phyloP scores from a whole-genome alignment of 2,113 vertebrate genomes.

The Grammomys surdaster region DNA sequence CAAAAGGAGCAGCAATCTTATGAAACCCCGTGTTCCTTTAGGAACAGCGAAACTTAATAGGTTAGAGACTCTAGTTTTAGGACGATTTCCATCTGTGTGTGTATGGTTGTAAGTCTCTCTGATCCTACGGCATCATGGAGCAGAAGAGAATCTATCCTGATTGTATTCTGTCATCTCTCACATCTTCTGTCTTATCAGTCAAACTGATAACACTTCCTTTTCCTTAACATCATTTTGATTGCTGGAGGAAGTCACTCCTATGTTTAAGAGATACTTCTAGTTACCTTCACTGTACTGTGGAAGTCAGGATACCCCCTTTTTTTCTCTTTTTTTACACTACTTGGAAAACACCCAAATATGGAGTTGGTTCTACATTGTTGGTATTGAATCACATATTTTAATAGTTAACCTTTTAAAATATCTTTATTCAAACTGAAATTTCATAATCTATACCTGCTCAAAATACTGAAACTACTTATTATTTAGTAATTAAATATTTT shows the following conservation, averaged over 20 bases:
- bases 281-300: not conserved
- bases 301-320: not conserved
- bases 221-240: constrained; percentile 28
- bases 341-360: not conserved
- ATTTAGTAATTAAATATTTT: not conserved
- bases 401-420: not conserved
- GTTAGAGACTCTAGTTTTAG: constrained; percentile 79
- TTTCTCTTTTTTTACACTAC: not conserved
- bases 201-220: constrained; percentile 47
- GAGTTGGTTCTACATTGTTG: not conserved
- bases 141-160: not conserved
- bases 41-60: constrained; percentile 78
- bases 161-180: not conserved
- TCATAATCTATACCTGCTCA: not conserved
- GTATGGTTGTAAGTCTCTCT: not conserved
- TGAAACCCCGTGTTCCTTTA: constrained; percentile 84
- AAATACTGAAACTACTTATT: not conserved
- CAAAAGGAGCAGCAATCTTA: constrained; percentile 79
- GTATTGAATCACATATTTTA: not conserved
- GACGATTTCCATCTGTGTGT: constrained; percentile 52
- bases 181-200: constrained; percentile 36
- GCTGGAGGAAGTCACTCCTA: constrained; percentile 38
- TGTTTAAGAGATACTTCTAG: constrained; percentile 31
- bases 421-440: not conserved
- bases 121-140: not conserved